phyloP scores from a whole-genome alignment of 2,888 invertebrate species.

The Nymphalis polychloros region DNA sequence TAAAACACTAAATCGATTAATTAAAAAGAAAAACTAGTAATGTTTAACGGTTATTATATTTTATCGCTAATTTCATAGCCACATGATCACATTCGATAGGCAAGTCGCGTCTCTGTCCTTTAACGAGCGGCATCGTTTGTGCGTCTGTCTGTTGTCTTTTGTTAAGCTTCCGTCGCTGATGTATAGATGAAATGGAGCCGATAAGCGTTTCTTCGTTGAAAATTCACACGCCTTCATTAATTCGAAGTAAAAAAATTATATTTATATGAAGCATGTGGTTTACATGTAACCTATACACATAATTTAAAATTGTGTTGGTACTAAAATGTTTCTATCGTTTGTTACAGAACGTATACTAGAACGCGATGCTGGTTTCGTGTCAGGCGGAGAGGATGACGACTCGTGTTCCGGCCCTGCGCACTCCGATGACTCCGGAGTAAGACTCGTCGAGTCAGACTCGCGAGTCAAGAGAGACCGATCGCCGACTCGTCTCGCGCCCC shows the following conservation, averaged over 20 bases:
- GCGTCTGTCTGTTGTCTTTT: conserved; percentile 42
- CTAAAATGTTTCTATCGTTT: conserved; percentile 47
- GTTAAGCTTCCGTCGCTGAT: conserved; percentile 44
- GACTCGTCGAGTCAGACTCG: conserved; percentile 64
- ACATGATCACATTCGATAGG: conserved; percentile 36
- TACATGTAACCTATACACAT: too few relatives aligned
- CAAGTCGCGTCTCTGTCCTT: conserved; percentile 45
- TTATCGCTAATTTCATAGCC: conserved; percentile 26
- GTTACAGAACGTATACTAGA: conserved; percentile 82
- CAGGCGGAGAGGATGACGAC: conserved; percentile 87
- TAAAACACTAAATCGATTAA: background rate
- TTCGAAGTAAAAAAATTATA: background rate
- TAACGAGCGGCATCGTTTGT: conserved; percentile 51
- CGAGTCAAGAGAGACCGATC: conserved; percentile 83
- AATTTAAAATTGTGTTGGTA: background rate
- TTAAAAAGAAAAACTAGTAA: too few relatives aligned
- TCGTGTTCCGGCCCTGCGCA: conserved; percentile 78
- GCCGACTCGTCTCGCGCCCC: conserved; percentile 75
- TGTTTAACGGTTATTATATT: background rate
- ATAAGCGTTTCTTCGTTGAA: conserved; percentile 14
- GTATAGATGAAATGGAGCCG: conserved; percentile 24
- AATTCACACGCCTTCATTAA: conserved; percentile 17
- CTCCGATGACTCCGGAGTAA: conserved; percentile 78
- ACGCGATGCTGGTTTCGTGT: conserved; percentile 87
- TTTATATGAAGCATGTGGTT: background rate